Evolutionary conservation across 2,113 vertebrate species (phyloP).

Genomic region (Channa argus): DNA sequence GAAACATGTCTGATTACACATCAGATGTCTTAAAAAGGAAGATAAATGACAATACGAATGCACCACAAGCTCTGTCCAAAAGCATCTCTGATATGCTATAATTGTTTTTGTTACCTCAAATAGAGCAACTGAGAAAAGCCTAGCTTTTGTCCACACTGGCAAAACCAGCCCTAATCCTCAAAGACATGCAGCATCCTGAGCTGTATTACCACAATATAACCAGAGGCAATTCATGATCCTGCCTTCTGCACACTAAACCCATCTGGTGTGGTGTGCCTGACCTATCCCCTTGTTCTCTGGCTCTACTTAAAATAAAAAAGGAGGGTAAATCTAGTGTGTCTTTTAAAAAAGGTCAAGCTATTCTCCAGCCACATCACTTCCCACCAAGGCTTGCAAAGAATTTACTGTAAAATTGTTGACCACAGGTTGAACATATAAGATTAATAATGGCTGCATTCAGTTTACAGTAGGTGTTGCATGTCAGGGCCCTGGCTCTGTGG

Average conservation of each 20-base stretch:
- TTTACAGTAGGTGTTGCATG: neutral
- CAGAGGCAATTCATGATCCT: conserved; percentile 27
- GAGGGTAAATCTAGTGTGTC: neutral
- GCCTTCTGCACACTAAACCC: conserved; percentile 24
- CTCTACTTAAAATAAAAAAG: conserved; percentile 1
- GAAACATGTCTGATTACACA: too few relatives aligned
- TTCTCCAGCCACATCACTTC: neutral
- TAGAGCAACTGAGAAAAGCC: conserved; percentile 20
- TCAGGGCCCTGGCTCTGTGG: neutral
- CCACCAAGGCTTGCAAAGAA: neutral
- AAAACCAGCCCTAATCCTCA: conserved; percentile 39
- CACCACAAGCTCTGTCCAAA: neutral
- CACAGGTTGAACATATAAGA: neutral
- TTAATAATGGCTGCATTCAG: conserved; percentile 6
- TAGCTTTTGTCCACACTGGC: conserved; percentile 19
- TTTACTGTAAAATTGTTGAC: neutral
- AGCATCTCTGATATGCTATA: neutral
- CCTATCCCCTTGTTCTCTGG: conserved; percentile 1
- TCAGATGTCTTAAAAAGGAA: too few relatives aligned
- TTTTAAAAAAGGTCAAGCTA: neutral
- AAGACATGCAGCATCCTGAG: conserved; percentile 45
- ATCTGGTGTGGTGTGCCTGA: conserved; percentile 7
- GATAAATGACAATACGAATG: too few relatives aligned
- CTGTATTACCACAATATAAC: conserved; percentile 47
- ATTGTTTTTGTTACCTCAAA: neutral